These are phyloP conservation scores for Parnassius apollo DNA, from an alignment of 2,888 invertebrate genomes.

Conservation along the genomic window DNA sequence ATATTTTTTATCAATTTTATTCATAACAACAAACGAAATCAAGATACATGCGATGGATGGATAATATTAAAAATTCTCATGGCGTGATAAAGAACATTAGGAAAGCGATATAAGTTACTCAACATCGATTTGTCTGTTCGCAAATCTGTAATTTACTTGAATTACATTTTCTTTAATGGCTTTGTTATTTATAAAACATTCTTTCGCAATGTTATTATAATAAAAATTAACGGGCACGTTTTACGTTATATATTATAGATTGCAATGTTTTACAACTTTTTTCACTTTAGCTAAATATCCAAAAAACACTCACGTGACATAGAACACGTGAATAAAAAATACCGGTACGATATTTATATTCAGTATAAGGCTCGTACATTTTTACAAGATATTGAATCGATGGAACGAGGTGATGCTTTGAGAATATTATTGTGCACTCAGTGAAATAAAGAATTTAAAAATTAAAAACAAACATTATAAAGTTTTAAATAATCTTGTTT, in stretches of 20 bases:
- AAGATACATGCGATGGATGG: not conserved
- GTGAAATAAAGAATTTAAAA: too few relatives aligned
- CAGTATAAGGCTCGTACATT: not conserved
- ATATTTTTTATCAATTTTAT: too few relatives aligned
- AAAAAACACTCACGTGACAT: not conserved
- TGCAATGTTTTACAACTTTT: too few relatives aligned
- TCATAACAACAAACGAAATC: too few relatives aligned
- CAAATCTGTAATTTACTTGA: constrained; percentile 18
- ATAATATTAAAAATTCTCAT: constrained; percentile 21
- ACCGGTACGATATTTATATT: not conserved
- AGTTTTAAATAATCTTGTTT: too few relatives aligned
- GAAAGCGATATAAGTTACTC: constrained; percentile 23
- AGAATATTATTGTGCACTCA: too few relatives aligned
- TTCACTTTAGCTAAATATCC: not conserved
- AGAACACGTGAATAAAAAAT: not conserved
- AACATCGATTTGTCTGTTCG: constrained; percentile 21
- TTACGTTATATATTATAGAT: too few relatives aligned
- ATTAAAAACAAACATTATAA: too few relatives aligned
- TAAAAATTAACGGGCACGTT: too few relatives aligned
- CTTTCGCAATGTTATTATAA: too few relatives aligned
- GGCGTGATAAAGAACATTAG: constrained; percentile 25
- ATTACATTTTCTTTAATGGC: constrained; percentile 13
- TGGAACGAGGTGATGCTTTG: not conserved
- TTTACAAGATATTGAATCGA: not conserved
- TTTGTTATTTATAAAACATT: not conserved